These are phyloP conservation scores for Amblyjoppa fuscipennis DNA, from an alignment of 2,888 invertebrate species.

Conservation along the genomic window DNA sequence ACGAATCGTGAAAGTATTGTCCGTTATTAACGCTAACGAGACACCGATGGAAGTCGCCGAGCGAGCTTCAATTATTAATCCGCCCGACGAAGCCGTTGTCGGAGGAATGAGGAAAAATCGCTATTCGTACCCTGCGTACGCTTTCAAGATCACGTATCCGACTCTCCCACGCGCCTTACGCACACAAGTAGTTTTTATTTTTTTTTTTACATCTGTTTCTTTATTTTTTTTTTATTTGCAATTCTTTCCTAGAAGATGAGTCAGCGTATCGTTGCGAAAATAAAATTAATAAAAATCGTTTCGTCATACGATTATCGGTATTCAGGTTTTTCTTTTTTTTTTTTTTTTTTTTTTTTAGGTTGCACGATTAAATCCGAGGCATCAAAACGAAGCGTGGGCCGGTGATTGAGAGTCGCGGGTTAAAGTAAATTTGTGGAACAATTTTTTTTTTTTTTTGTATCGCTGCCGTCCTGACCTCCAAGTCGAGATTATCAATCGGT, in stretches of 20 bases:
- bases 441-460: slow-evolving; percentile 15
- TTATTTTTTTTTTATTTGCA: background rate
- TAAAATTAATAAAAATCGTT: background rate
- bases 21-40: slow-evolving; percentile 20
- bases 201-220: background rate
- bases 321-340: background rate
- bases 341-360: too few relatives aligned
- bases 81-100: slow-evolving; percentile 44
- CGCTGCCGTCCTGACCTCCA: slow-evolving; percentile 24
- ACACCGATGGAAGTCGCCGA: slow-evolving; percentile 14
- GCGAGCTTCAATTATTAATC: slow-evolving; percentile 60
- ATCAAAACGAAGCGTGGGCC: background rate
- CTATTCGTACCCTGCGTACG: slow-evolving; percentile 48
- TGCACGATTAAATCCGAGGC: background rate
- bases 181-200: background rate
- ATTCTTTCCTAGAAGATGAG: background rate
- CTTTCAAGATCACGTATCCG: slow-evolving; percentile 70
- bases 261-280: background rate
- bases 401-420: slow-evolving; percentile 20
- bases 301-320: background rate
- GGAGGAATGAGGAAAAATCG: slow-evolving; percentile 74
- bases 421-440: background rate
- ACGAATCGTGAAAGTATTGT: slow-evolving; percentile 63
- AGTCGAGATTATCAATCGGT: slow-evolving; percentile 17
- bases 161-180: background rate